These are phyloP conservation scores for Tiphia femorata DNA, from an alignment of 2,888 invertebrate species.

Conservation along the genomic window DNA sequence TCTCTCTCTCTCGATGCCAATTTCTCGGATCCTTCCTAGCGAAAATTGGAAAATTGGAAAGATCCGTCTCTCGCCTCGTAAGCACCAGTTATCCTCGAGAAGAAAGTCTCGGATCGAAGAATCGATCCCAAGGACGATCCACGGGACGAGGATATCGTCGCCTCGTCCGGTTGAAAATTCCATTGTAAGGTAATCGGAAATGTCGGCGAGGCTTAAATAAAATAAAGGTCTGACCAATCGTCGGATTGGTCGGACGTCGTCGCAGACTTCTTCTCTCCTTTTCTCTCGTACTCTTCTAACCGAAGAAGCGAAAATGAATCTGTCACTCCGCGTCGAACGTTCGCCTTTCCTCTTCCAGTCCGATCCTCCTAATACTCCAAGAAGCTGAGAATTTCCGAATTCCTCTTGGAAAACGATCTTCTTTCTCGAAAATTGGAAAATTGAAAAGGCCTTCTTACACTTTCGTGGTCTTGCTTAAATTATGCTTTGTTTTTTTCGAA, in stretches of 20 bases:
- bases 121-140: background rate
- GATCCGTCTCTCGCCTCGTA: no score
- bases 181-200: constrained; percentile 22
- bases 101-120: background rate
- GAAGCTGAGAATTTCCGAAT: no score
- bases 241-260: constrained; percentile 7
- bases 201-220: constrained; percentile 6
- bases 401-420: no score
- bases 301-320: constrained; percentile 53
- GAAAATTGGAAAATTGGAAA: no score
- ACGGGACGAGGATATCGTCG: background rate
- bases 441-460: no score
- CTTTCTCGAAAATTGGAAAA: no score
- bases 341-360: constrained; percentile 13
- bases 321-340: constrained; percentile 48
- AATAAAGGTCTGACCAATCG: constrained; percentile 28
- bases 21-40: no score
- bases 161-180: no score
- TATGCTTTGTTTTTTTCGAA: no score
- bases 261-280: constrained; percentile 11
- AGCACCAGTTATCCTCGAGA: constrained; percentile 3
- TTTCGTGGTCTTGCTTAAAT: no score
- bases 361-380: no score
- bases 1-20: constrained; percentile 11
- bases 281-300: constrained; percentile 22